Evolutionary conservation across 2,797 vertebrate species (phyloP).

Genomic region (Rhinophrynus dorsalis): DNA sequence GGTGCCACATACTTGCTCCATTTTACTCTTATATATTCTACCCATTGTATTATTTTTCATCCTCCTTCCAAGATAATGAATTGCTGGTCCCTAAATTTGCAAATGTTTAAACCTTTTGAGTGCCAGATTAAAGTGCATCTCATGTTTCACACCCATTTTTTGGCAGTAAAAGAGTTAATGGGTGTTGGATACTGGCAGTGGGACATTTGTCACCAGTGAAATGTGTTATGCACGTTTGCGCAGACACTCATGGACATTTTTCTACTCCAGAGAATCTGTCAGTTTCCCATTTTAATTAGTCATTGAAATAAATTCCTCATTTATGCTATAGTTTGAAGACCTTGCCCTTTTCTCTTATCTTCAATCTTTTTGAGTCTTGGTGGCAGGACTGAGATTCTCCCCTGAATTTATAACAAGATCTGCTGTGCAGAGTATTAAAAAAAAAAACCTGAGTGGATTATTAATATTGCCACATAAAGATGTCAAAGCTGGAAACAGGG

Average conservation of each 20-base stretch:
- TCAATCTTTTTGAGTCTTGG: constrained; percentile 6
- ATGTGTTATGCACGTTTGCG: background rate
- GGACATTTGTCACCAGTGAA: background rate
- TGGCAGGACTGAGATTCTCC: background rate
- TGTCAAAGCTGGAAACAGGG: background rate
- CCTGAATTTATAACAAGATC: constrained; percentile 18
- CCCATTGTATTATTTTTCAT: too few species aligned
- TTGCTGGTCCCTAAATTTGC: too few species aligned
- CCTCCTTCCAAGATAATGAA: too few species aligned
- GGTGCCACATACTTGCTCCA: too few species aligned
- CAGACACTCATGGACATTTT: background rate
- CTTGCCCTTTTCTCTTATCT: constrained; percentile 38
- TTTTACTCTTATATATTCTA: too few species aligned
- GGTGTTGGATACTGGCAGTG: background rate
- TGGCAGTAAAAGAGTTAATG: background rate
- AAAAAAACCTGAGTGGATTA: background rate
- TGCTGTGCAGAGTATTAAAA: background rate
- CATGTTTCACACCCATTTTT: too few species aligned
- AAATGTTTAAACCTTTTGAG: too few species aligned
- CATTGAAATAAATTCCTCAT: constrained; percentile 28
- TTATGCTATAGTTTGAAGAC: constrained; percentile 11
- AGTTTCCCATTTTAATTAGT: constrained; percentile 16
- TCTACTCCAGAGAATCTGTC: constrained; percentile 1
- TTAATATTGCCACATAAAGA: background rate
- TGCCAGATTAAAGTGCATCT: too few species aligned